Conservation (phyloP, 2,113 vertebrate species). For the Cryptotis parvus region DNA sequence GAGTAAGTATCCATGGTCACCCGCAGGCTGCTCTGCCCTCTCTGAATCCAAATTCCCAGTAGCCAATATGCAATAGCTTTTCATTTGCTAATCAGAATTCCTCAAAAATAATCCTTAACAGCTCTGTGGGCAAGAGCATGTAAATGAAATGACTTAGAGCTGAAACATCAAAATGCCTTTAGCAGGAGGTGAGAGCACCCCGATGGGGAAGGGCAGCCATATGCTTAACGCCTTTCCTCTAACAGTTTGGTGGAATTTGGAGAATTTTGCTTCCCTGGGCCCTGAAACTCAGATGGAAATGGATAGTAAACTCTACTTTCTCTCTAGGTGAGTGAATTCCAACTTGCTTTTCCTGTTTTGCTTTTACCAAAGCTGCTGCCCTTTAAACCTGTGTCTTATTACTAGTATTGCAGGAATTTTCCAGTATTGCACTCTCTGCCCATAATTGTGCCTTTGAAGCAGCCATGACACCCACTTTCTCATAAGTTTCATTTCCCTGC, state of each 20-base stretch:
- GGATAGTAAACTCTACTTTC: neutral
- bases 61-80: neutral
- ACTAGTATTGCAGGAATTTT: neutral
- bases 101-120: neutral
- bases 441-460: neutral
- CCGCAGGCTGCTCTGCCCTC: neutral
- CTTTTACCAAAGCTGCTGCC: neutral
- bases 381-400: neutral
- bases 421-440: neutral
- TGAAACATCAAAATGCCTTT: neutral
- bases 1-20: neutral
- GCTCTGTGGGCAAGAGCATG: neutral
- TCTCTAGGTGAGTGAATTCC: neutral
- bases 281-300: neutral
- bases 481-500: neutral
- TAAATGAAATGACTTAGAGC: constrained; percentile 15
- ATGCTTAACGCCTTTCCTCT: neutral
- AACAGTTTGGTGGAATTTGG: neutral
- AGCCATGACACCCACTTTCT: neutral
- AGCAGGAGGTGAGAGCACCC: neutral
- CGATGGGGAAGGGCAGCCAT: neutral
- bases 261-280: neutral
- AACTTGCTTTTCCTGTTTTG: neutral
- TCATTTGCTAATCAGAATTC: constrained; percentile 24
- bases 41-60: constrained; percentile 43